phyloP scores from a whole-genome alignment of 2,888 invertebrate species.

The Eudasyphora cyanicolor region DNA sequence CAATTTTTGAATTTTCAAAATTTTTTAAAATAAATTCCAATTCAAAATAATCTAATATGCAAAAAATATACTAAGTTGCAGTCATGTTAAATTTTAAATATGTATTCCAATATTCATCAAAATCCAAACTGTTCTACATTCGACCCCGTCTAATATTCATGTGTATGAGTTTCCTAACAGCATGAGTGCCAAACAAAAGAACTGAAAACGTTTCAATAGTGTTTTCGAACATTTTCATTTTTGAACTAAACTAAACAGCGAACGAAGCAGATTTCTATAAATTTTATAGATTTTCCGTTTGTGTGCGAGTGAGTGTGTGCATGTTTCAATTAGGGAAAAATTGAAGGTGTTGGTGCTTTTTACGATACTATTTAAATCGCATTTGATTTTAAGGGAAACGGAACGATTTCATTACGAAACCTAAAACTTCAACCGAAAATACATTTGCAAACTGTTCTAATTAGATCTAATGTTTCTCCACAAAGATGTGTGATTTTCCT shows the following conservation, averaged over 20 bases:
- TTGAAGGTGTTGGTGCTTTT: constrained; percentile 44
- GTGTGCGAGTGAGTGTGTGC: no score
- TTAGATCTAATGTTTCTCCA: neutral
- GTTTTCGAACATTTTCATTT: neutral
- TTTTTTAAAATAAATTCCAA: no score
- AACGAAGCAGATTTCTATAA: constrained; percentile 37
- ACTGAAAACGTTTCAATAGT: neutral
- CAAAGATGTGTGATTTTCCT: neutral
- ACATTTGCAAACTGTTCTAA: neutral
- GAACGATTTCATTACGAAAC: neutral
- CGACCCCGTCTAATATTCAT: neutral
- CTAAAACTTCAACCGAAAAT: neutral
- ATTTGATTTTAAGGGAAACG: neutral
- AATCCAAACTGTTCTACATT: no score
- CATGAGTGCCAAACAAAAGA: neutral
- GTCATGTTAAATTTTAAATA: no score
- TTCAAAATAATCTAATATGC: no score
- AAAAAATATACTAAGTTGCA: no score
- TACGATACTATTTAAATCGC: neutral
- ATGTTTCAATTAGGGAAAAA: constrained; percentile 52
- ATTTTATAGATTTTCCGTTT: constrained; percentile 48
- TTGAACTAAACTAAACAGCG: neutral
- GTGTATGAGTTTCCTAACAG: neutral
- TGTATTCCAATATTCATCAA: no score
- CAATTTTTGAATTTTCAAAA: no score